A percentile compares a stretch with the other conserved stretches of the same genome.
These are phyloP conservation scores for Drosophila leonis DNA, from an alignment of 2,888 invertebrate species.

Conservation along the genomic window DNA sequence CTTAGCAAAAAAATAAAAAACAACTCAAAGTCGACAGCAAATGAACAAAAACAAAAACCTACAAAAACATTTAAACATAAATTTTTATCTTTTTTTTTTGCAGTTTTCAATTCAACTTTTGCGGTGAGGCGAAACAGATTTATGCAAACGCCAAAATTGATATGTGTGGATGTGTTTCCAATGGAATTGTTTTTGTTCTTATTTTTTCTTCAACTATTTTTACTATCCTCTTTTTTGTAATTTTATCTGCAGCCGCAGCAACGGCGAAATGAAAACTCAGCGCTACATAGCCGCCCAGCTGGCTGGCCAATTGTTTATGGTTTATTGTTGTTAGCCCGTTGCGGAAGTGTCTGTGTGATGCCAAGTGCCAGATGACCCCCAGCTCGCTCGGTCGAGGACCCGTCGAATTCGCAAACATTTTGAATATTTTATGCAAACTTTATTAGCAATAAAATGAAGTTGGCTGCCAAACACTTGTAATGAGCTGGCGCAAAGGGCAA, in stretches of 20 bases:
- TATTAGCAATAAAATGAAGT: slow-evolving; percentile 60
- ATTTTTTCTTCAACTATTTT: slow-evolving; percentile 9
- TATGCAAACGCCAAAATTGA: slow-evolving; percentile 53
- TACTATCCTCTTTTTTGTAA: slow-evolving; percentile 2
- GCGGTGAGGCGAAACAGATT: slow-evolving; percentile 68
- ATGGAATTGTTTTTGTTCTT: slow-evolving; percentile 1
- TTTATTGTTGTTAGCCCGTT: slow-evolving; percentile 49
- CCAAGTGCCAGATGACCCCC: slow-evolving; percentile 20
- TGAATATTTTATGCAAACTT: slow-evolving; percentile 66
- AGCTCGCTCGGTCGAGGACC: slow-evolving; percentile 10
- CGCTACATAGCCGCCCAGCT: slow-evolving; percentile 29
- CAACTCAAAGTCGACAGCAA: slow-evolving; percentile 5
- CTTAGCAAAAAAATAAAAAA: slow-evolving; percentile 28
- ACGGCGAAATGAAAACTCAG: slow-evolving; percentile 39
- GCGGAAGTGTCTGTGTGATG: slow-evolving; percentile 21
- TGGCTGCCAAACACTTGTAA: slow-evolving; percentile 52
- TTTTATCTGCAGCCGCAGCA: slow-evolving; percentile 7
- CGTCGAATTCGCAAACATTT: slow-evolving; percentile 40
- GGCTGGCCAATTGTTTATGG: slow-evolving; percentile 63
- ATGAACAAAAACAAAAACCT: slow-evolving; percentile 9
- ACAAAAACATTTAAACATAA: slow-evolving; percentile 57
- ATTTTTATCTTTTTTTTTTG: slow-evolving; percentile 33
- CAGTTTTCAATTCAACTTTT: slow-evolving; percentile 51
- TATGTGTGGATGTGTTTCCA: slow-evolving; percentile 28
- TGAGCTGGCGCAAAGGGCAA: slow-evolving; percentile 44